Evolutionary conservation across 2,113 vertebrate species (phyloP).

Genomic region (Pollimyrus isidori): DNA sequence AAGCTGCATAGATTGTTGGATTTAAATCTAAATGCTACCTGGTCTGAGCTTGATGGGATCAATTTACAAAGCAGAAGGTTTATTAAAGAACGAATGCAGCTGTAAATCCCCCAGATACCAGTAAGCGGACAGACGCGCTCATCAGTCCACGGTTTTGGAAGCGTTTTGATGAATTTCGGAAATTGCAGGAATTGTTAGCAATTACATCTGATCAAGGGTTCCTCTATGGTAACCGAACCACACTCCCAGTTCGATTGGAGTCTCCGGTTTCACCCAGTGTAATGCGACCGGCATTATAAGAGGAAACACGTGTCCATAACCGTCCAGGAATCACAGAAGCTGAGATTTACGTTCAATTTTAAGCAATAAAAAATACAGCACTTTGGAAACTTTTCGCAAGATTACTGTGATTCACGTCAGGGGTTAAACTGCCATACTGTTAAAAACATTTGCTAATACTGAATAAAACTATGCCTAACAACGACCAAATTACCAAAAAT

Average conservation of each 20-base stretch:
- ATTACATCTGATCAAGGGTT: slow-evolving; percentile 52
- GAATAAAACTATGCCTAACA: not conserved
- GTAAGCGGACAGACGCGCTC: slow-evolving; percentile 4
- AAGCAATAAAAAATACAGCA: slow-evolving; percentile 28
- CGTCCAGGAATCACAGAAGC: slow-evolving; percentile 33
- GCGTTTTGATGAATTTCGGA: slow-evolving; percentile 35
- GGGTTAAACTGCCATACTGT: not conserved
- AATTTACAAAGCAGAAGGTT: not conserved
- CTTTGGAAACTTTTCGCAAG: slow-evolving; percentile 28
- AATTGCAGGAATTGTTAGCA: slow-evolving; percentile 40
- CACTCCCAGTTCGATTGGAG: slow-evolving; percentile 50
- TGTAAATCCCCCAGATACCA: slow-evolving; percentile 1
- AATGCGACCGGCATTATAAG: slow-evolving; percentile 47
- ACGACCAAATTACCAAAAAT: not conserved
- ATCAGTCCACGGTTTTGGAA: slow-evolving; percentile 21
- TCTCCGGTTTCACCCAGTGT: slow-evolving; percentile 42
- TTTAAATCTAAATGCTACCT: not conserved
- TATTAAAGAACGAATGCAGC: not conserved
- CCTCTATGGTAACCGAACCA: slow-evolving; percentile 51
- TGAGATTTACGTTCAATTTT: slow-evolving; percentile 38
- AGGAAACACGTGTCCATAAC: slow-evolving; percentile 56
- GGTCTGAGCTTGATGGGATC: not conserved
- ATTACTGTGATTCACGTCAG: slow-evolving; percentile 37
- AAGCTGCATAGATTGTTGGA: not conserved
- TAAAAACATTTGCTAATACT: slow-evolving; percentile 16